A percentile compares a stretch with the other conserved stretches of the same genome.
phyloP scores from a whole-genome alignment of 2,797 vertebrate species.

The Spinus pinus region DNA sequence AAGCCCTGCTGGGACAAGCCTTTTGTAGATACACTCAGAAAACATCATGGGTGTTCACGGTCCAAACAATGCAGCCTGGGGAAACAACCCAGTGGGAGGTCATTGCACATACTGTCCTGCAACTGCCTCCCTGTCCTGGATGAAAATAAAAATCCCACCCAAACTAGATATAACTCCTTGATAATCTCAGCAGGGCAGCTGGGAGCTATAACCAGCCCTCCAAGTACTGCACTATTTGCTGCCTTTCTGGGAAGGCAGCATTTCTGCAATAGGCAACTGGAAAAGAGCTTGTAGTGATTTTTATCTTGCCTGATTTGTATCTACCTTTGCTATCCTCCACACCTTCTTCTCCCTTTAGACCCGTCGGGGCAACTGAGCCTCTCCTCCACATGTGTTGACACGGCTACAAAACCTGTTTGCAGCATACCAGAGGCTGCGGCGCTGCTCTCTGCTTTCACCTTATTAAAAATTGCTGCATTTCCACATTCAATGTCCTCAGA shows the following conservation, averaged over 20 bases:
- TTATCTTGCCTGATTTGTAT: neutral
- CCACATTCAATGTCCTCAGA: neutral
- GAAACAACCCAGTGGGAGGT: neutral
- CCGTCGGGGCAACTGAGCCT: neutral
- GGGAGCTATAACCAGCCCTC: constrained; percentile 15
- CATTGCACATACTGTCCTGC: neutral
- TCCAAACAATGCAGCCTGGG: neutral
- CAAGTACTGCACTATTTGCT: neutral
- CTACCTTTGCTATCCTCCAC: neutral
- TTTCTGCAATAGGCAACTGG: neutral
- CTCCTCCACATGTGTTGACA: constrained; percentile 11
- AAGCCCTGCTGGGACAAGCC: neutral
- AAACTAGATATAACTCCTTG: neutral
- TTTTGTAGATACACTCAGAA: accelerated
- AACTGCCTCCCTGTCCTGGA: neutral
- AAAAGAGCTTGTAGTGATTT: neutral
- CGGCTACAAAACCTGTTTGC: constrained; percentile 40
- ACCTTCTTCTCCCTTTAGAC: neutral
- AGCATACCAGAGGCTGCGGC: neutral
- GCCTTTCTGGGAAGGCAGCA: neutral
- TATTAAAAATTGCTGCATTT: constrained; percentile 34
- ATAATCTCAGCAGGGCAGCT: constrained; percentile 4
- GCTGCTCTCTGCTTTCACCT: neutral
- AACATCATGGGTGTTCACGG: neutral
- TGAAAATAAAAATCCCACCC: constrained; percentile 34